These are phyloP conservation scores for Phortica magna DNA, from an alignment of 2,888 invertebrate species.

Conservation along the genomic window DNA sequence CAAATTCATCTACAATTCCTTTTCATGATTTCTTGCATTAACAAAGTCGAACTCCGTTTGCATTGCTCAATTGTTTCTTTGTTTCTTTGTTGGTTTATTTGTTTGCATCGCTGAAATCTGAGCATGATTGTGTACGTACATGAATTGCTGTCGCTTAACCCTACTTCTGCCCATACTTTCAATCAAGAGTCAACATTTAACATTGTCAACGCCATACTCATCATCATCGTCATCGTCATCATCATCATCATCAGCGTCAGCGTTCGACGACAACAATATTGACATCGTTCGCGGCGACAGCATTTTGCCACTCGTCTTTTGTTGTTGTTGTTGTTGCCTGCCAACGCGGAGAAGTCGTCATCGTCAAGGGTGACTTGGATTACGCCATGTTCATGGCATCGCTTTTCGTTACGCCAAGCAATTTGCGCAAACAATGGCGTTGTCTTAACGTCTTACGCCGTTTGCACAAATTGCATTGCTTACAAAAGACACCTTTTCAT, in stretches of 20 bases:
- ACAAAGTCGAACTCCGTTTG: too few relatives aligned
- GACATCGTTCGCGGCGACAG: neutral
- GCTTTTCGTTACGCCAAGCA: neutral
- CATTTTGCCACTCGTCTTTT: neutral
- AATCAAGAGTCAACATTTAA: too few relatives aligned
- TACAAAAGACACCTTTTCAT: neutral
- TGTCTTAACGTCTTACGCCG: neutral
- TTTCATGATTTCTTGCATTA: too few relatives aligned
- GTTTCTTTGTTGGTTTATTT: neutral
- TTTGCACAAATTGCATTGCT: neutral
- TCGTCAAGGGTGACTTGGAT: slow-evolving; percentile 8
- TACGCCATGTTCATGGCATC: neutral
- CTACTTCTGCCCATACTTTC: too few relatives aligned
- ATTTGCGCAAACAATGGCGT: neutral
- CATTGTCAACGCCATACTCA: neutral
- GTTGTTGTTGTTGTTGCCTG: neutral
- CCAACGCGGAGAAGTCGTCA: neutral
- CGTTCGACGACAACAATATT: neutral
- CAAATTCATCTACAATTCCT: neutral
- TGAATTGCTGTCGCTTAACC: too few relatives aligned
- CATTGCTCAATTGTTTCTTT: too few relatives aligned
- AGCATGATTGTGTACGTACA: too few relatives aligned
- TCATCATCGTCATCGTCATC: neutral
- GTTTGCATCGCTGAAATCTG: neutral
- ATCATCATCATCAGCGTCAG: neutral